Base-by-base conservation (phyloP, 2,113 vertebrate species). In the Hassar affinis region DNA sequence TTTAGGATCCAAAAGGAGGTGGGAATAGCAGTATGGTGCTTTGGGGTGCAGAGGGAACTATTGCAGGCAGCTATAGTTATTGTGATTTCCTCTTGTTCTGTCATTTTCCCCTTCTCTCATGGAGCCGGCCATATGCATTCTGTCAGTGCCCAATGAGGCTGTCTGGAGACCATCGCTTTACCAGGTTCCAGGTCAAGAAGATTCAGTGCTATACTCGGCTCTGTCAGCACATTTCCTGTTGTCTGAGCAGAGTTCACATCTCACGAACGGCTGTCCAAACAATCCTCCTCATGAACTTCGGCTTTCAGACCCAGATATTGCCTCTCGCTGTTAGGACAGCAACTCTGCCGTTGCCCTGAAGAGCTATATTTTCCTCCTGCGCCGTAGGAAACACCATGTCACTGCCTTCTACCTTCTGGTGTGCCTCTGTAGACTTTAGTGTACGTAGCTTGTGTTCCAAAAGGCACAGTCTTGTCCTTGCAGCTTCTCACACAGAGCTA, bases 61-160 rank as follows among this genome's bases (percentile, higher is more conserved):
- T 79, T 0, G 80, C 87, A 76, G 87, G 90, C 93, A 94, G 92
- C 92, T 94, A 92, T 83, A 83, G 92, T 90, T 94, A 93, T 93
- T 93, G 92, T 89, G 56, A 86, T 90, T 83, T 79, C 57, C 47
- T 90, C 87, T n/a, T n/a, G n/a, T n/a, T 91, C 78, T 85, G 66
- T 91, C 90, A 88, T 92, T 90, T 85, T 89, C 87, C 66, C 81
- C 87, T 74, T 78, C 56, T 80, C 75, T 49, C 78, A 79, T 86
- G 25, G 74, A 88, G 89, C 86, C 87, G 88, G 84, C 76, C 86
- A 78, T 78, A 30, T 84, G 71, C 81, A 69, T 81, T 78, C 57
- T 77, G 78, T 84, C 30, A 72, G 61, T 30, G 18, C 17, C 27
- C 45, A 64, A 25, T 35, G 56, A 61, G 20, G 3, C 14, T 61